Percentiles rank a stretch among this genome's conserved stretches.
These are phyloP conservation scores for Argyresthia goedartella DNA, from an alignment of 2,888 invertebrate species.

Conservation along the genomic window DNA sequence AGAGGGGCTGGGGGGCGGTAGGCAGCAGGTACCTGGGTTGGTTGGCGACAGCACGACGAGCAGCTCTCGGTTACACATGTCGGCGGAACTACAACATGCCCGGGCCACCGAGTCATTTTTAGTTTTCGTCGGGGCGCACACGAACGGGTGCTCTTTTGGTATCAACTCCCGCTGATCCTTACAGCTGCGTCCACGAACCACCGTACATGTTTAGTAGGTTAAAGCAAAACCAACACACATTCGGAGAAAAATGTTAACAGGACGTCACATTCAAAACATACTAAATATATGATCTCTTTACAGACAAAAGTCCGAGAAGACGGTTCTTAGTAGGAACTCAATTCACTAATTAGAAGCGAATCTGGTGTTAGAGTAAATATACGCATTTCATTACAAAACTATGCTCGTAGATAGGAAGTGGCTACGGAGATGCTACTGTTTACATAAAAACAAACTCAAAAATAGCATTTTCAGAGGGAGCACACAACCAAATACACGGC, in stretches of 20 bases:
- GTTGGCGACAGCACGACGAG: conserved; percentile 76
- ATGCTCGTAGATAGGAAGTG: conserved; percentile 31
- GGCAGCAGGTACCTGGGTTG: conserved; percentile 71
- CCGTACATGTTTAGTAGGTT: conserved; percentile 72
- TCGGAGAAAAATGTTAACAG: conserved; percentile 58
- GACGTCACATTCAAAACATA: conserved; percentile 59
- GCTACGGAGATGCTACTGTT: conserved; percentile 55
- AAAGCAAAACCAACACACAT: conserved; percentile 70
- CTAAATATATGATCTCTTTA: conserved; percentile 17
- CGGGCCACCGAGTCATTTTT: conserved; percentile 83
- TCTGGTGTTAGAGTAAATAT: conserved; percentile 25
- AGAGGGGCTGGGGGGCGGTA: background rate
- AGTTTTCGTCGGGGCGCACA: conserved; percentile 83
- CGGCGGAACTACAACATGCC: conserved; percentile 82
- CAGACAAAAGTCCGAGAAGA: conserved; percentile 18
- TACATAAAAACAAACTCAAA: conserved; percentile 63
- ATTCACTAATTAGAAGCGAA: conserved; percentile 54
- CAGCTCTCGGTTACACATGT: conserved; percentile 82
- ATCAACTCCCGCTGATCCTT: conserved; percentile 79
- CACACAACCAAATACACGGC: conserved; percentile 40
- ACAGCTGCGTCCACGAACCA: conserved; percentile 78
- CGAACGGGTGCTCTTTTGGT: conserved; percentile 85
- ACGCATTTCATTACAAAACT: conserved; percentile 68
- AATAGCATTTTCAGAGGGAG: conserved; percentile 44
- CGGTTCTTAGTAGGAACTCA: conserved; percentile 55